phyloP scores from a whole-genome alignment of 2,888 invertebrate genomes.

The Antitype chi region DNA sequence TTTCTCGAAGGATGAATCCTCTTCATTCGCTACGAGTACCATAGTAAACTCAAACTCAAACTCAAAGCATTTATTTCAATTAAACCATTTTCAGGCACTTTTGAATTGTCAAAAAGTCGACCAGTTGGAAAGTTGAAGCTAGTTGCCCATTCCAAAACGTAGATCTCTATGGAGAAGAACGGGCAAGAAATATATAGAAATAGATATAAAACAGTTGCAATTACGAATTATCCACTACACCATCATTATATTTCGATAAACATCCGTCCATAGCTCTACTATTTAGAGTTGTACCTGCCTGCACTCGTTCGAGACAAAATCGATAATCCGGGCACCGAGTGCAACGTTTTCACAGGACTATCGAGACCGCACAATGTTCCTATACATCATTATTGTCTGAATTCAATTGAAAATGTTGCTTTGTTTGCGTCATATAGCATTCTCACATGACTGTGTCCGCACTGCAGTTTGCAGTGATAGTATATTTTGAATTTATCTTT shows the following conservation, averaged over 20 bases:
- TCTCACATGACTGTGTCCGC: slow-evolving; percentile 18
- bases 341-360: slow-evolving; percentile 51
- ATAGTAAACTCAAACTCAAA: too few relatives aligned
- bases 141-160: too few relatives aligned
- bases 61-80: too few relatives aligned
- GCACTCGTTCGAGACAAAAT: slow-evolving; percentile 58
- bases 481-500: slow-evolving; percentile 6
- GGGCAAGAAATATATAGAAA: too few relatives aligned
- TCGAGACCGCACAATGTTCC: slow-evolving; percentile 38
- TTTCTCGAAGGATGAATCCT: not conserved
- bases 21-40: not conserved
- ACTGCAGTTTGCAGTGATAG: not conserved
- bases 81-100: too few relatives aligned
- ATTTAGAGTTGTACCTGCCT: slow-evolving; percentile 42
- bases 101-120: too few relatives aligned
- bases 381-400: slow-evolving; percentile 41
- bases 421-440: slow-evolving; percentile 14
- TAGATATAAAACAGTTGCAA: not conserved
- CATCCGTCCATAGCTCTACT: slow-evolving; percentile 1
- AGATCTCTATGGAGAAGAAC: too few relatives aligned
- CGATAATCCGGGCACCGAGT: slow-evolving; percentile 48
- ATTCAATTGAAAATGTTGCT: slow-evolving; percentile 33
- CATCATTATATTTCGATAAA: slow-evolving; percentile 9
- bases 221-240: not conserved
- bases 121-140: too few relatives aligned